Evolutionary conservation across 2,888 invertebrate species (phyloP).

Genomic region (Campoplex capitator): DNA sequence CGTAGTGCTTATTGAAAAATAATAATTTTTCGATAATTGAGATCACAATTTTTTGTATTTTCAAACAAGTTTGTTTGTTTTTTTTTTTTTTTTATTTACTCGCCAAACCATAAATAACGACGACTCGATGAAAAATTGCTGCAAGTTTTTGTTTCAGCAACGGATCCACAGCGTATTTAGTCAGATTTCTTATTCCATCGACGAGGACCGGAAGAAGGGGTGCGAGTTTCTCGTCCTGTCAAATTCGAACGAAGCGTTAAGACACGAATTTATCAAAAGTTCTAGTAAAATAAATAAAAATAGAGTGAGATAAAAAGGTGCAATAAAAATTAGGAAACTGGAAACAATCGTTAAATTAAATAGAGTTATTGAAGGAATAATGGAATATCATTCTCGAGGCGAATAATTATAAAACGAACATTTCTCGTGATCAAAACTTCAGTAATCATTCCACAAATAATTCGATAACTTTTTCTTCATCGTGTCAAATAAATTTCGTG

Average conservation of each 20-base stretch:
- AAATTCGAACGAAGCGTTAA: conserved; percentile 47
- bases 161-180: conserved; percentile 86
- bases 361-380: neutral
- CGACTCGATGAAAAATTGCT: conserved; percentile 86
- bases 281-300: neutral
- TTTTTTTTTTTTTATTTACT: conserved; percentile 69
- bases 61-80: neutral
- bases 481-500: too few species aligned
- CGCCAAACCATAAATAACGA: conserved; percentile 85
- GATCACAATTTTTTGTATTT: neutral
- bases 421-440: too few species aligned
- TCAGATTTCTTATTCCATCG: conserved; percentile 86
- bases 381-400: too few species aligned
- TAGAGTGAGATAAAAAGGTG: neutral
- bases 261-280: neutral
- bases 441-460: too few species aligned
- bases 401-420: too few species aligned
- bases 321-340: neutral
- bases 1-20: neutral
- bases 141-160: conserved; percentile 86
- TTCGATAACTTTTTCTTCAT: too few species aligned
- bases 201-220: conserved; percentile 87
- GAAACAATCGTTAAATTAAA: neutral
- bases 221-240: conserved; percentile 85
- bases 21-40: neutral